Percentiles rank a stretch among this genome's conserved stretches.
Evolutionary conservation across 2,113 vertebrate genomes (phyloP).

Genomic region (Oncorhynchus keta): DNA sequence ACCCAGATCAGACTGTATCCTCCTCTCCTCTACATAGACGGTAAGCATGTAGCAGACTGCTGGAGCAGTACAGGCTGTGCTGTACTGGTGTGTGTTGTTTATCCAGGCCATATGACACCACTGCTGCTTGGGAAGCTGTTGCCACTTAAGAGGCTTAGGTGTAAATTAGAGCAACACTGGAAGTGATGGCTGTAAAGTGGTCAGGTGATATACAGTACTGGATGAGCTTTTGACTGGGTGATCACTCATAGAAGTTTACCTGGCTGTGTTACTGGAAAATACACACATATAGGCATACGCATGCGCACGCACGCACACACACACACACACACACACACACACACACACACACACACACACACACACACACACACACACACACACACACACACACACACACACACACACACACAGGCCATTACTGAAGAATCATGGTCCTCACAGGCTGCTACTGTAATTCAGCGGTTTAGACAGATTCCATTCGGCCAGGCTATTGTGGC

Average conservation of each 20-base stretch:
- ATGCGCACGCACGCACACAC: accelerated
- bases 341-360: no score
- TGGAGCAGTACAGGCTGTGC: slow-evolving; percentile 3
- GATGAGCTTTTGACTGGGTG: slow-evolving; percentile 29
- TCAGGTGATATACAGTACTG: slow-evolving; percentile 55
- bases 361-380: background rate
- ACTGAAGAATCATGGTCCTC: slow-evolving; percentile 54
- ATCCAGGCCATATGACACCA: slow-evolving; percentile 51
- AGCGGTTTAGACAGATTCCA: slow-evolving; percentile 41
- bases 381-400: background rate
- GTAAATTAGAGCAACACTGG: slow-evolving; percentile 64
- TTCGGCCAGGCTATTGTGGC: slow-evolving; percentile 52
- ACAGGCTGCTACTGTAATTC: slow-evolving; percentile 32
- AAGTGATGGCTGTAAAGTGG: slow-evolving; percentile 50
- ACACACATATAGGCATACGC: slow-evolving; percentile 46
- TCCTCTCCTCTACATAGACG: background rate
- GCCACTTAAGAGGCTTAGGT: slow-evolving; percentile 72
- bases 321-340: slow-evolving; percentile 39
- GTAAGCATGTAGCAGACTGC: background rate
- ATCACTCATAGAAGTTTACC: slow-evolving; percentile 39
- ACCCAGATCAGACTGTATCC: slow-evolving; percentile 7
- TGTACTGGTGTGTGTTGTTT: slow-evolving; percentile 55
- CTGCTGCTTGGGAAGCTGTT: slow-evolving; percentile 40
- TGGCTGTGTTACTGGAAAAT: slow-evolving; percentile 32
- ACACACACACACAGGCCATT: slow-evolving; percentile 34